Percentiles rank a stretch among this genome's conserved stretches.
Evolutionary conservation across 2,888 invertebrate genomes (phyloP).

Genomic region (Andrena flavipes): DNA sequence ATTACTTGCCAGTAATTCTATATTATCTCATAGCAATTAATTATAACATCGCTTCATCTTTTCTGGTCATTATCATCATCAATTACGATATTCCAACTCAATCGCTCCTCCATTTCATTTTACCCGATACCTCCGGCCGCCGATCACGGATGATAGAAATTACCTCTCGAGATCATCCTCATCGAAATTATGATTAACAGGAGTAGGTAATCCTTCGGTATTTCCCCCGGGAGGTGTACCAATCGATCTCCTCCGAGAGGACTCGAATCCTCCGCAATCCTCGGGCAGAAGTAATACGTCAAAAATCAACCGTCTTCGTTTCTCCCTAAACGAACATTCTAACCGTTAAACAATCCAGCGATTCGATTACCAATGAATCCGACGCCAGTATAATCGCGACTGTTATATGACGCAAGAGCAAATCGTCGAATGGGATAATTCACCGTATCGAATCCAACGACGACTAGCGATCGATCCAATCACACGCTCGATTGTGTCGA

Average conservation of each 20-base stretch:
- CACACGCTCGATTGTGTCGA: constrained; percentile 2
- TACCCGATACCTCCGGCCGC: neutral
- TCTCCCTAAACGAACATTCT: neutral
- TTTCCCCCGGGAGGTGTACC: constrained; percentile 43
- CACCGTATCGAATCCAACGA: constrained; percentile 17
- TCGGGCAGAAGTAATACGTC: neutral
- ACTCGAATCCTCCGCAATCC: neutral
- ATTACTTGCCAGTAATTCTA: too few relatives aligned
- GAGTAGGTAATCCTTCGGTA: constrained; percentile 30
- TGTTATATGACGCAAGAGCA: constrained; percentile 13
- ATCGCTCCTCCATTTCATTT: neutral
- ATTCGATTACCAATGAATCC: neutral
- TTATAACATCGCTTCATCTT: neutral
- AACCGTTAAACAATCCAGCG: neutral
- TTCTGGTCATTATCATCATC: neutral
- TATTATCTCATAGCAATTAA: neutral
- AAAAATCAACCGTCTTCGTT: too few relatives aligned
- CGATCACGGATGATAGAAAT: constrained; percentile 36
- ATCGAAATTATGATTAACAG: constrained; percentile 42
- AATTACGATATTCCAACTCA: neutral
- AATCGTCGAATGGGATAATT: constrained; percentile 29
- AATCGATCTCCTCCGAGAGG: neutral
- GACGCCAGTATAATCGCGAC: constrained; percentile 7
- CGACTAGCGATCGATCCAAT: constrained; percentile 17
- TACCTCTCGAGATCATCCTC: constrained; percentile 40